Evolutionary conservation across 64 coral and sea anemone genomes (phyloP).

Genomic region (Montipora cactus): DNA sequence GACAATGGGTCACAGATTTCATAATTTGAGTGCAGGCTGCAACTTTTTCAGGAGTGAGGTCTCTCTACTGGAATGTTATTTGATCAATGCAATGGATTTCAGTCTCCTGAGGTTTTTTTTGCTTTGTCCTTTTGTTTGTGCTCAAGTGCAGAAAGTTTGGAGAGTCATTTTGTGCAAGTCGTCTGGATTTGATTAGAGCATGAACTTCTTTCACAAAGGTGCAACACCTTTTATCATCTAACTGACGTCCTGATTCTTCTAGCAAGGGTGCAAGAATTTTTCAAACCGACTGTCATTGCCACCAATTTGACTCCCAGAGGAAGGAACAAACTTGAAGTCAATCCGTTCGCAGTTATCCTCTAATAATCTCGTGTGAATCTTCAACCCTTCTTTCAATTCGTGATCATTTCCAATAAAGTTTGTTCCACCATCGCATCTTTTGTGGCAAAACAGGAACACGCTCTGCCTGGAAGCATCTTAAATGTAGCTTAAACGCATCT

Average conservation of each 20-base stretch:
- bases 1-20: no score
- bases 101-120: no score
- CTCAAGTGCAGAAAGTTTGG: background rate
- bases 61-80: no score
- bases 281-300: background rate
- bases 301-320: background rate
- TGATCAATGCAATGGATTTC: no score
- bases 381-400: background rate
- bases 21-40: no score
- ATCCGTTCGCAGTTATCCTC: constrained; percentile 44
- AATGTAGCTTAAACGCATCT: no score
- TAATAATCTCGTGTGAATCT: background rate
- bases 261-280: constrained; percentile 34
- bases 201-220: background rate
- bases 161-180: background rate
- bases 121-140: no score
- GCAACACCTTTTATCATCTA: background rate
- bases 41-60: no score
- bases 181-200: constrained; percentile 3
- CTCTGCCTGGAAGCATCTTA: background rate
- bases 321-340: constrained; percentile 34
- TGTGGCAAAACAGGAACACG: background rate
- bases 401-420: background rate
- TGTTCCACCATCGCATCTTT: no score
- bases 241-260: constrained; percentile 10